Evolutionary conservation across 2,113 vertebrate genomes (phyloP).

Genomic region (Clarias magur): DNA sequence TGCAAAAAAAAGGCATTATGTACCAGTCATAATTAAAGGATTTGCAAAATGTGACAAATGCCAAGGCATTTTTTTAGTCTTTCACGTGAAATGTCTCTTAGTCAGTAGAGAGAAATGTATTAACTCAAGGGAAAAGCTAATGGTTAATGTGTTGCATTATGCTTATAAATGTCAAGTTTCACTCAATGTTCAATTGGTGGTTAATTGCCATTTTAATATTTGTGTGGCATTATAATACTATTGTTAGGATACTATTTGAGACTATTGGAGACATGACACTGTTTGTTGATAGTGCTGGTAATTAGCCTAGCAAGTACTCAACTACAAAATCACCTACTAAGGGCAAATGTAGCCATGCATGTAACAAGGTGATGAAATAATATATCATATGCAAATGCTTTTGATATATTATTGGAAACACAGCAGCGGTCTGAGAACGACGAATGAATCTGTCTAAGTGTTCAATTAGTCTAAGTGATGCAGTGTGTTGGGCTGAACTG

Average conservation of each 20-base stretch:
- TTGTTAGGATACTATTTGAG: background rate
- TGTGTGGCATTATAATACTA: background rate
- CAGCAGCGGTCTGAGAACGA: background rate
- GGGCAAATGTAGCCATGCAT: background rate
- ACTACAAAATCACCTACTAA: background rate
- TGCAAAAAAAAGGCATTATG: constrained; percentile 2
- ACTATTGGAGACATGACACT: background rate
- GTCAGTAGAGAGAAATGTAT: background rate
- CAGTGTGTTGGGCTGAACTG: constrained; percentile 10
- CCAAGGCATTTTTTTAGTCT: constrained; percentile 17
- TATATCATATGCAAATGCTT: background rate
- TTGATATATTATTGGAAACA: background rate
- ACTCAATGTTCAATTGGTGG: constrained; percentile 1
- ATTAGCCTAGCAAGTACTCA: background rate
- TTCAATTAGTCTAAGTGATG: constrained; percentile 28
- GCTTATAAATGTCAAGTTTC: background rate
- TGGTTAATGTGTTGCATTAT: background rate
- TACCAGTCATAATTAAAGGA: constrained; percentile 26
- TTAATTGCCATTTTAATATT: background rate
- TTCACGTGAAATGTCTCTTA: background rate
- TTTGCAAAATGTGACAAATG: constrained; percentile 1
- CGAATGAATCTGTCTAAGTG: constrained; percentile 26
- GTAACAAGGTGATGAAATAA: background rate
- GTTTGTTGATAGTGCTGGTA: background rate
- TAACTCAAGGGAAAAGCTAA: constrained; percentile 7